Base-by-base conservation (phyloP, 2,888 invertebrate genomes). In the Acanthosepion pharaonis region DNA sequence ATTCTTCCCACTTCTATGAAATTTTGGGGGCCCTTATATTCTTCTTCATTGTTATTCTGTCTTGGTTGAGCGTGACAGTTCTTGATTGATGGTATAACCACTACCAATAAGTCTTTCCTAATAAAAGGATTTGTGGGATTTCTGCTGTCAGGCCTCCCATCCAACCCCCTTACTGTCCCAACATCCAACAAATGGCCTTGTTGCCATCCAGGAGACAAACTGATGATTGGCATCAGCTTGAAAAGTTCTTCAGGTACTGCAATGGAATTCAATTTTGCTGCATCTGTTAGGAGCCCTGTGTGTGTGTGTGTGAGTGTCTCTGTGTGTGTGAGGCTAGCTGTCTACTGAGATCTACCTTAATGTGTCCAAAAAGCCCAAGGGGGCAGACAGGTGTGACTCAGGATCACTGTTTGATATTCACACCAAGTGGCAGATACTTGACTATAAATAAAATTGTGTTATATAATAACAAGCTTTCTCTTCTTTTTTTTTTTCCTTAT, bases 361-460 rank as follows among this genome's bases (percentile, higher is more conserved):
- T 93, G 93, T 93, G 51, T 93, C 93, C 93, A 93, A 93, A 53
- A 5, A 5, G 49, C 28, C 42, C 18, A 11, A 53, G 53, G n/a
- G 33, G 51, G 25, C 28, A 51, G 4, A 92, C n/a, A 51, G 93
- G 93, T 49, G 53, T 53, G 49, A 28, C 53, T 93, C 93, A 51
- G 53, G n/a, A 92, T 92, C 48, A 92, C 92, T 48, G 59, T 59
- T 59, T 78, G 78, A n/a, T 78, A 78, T 93, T 93, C 93, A 93
- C 93, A 93, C 53, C 53, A 93, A 93, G 93, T 93, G 93, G 93
- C 51, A 93, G 51, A 93, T 93, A 93, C 53, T 93, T 53, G 28
- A 93, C 93, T 93, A 93, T 93, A 93, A 93, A 93, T 93, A 93
- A 93, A 93, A 93, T 93, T 93, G 93, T 93, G 93, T 93, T 93